phyloP scores from a whole-genome alignment of 1,140 invertebrate genomes.

The Colletes latitarsis region DNA sequence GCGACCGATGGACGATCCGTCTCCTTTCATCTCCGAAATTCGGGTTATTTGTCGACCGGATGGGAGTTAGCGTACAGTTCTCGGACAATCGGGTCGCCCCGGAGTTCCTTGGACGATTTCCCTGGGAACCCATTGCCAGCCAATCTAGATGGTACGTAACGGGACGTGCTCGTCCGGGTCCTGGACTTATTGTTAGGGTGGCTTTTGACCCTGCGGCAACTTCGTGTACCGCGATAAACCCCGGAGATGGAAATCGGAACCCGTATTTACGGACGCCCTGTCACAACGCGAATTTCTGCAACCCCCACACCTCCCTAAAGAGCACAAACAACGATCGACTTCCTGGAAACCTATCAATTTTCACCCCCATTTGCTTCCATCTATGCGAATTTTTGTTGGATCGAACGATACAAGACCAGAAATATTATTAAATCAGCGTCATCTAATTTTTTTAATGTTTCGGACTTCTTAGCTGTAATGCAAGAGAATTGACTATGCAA shows the following conservation, averaged over 20 bases:
- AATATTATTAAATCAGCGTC: too few relatives aligned
- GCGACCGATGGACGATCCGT: conserved; percentile 4
- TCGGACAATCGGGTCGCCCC: conserved; percentile 17
- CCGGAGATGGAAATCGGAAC: conserved; percentile 47
- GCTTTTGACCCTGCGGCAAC: conserved; percentile 38
- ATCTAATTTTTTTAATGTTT: too few relatives aligned
- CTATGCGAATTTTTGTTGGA: too few relatives aligned
- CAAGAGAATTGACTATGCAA: too few relatives aligned
- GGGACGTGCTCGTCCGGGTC: not conserved
- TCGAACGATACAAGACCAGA: too few relatives aligned
- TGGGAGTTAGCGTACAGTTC: not conserved
- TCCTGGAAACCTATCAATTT: too few relatives aligned
- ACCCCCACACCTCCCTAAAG: conserved; percentile 11
- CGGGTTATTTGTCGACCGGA: conserved; percentile 26
- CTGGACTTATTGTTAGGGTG: conserved; percentile 43
- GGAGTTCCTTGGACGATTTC: conserved; percentile 30
- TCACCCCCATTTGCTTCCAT: too few relatives aligned
- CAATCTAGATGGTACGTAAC: conserved; percentile 30
- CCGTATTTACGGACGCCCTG: conserved; percentile 32
- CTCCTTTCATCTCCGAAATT: conserved; percentile 18
- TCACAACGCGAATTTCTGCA: conserved; percentile 19
- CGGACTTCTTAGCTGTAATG: too few relatives aligned
- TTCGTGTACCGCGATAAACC: conserved; percentile 32
- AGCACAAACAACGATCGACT: not conserved
- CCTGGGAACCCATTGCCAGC: conserved; percentile 40